A percentile compares a stretch with the other conserved stretches of the same genome.
These are phyloP conservation scores for Anarsia innoxiella DNA, from an alignment of 2,888 invertebrate species.

Conservation along the genomic window DNA sequence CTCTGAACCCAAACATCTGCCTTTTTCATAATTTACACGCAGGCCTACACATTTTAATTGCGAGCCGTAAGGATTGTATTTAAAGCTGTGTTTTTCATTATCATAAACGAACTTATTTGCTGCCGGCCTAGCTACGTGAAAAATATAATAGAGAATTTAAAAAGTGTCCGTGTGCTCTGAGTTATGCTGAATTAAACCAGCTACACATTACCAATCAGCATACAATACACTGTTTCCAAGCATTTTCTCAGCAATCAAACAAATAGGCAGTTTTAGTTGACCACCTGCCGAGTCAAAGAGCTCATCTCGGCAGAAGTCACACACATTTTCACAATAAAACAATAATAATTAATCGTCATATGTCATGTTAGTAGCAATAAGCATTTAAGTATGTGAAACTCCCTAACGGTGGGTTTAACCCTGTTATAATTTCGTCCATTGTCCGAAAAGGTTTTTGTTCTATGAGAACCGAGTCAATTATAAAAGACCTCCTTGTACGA, in stretches of 20 bases:
- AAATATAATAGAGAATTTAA: too few species aligned
- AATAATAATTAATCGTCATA: conserved; percentile 62
- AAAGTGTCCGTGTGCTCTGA: too few species aligned
- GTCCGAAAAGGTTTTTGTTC: conserved; percentile 67
- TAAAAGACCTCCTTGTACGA: conserved; percentile 50
- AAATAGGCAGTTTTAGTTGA: conserved; percentile 18
- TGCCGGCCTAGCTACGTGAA: too few species aligned
- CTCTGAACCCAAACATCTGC: conserved; percentile 61
- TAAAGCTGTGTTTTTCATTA: conserved; percentile 34
- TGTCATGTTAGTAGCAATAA: conserved; percentile 63
- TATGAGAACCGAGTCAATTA: conserved; percentile 73
- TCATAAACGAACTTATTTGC: too few species aligned
- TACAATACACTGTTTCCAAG: conserved; percentile 18
- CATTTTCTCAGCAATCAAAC: conserved; percentile 28
- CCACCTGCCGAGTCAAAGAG: conserved; percentile 27
- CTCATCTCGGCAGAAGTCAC: conserved; percentile 30
- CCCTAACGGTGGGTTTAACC: conserved; percentile 54
- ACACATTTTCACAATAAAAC: conserved; percentile 43
- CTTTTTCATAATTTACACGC: conserved; percentile 58
- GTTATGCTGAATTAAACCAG: too few species aligned
- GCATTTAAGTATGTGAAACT: conserved; percentile 70
- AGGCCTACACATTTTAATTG: conserved; percentile 57
- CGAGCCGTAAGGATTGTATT: conserved; percentile 38
- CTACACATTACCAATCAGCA: too few species aligned
- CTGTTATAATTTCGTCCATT: conserved; percentile 71